Base-by-base conservation (phyloP, 2,797 vertebrate species). In the Sciurus carolinensis region DNA sequence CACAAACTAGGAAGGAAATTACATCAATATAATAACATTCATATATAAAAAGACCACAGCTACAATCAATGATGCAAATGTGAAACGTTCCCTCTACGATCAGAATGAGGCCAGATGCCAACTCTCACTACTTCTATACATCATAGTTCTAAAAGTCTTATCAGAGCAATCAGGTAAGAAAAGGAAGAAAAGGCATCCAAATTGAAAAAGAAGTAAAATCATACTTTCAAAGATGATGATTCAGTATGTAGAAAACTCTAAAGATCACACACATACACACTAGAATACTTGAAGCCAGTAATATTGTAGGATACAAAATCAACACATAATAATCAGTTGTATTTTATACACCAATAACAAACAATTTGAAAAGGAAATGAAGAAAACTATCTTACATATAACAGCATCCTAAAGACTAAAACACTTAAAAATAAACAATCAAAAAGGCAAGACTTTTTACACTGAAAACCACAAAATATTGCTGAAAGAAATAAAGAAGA, bases 151-250 rank as follows among this genome's bases (percentile, higher is more conserved):
- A 26, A 47, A 66, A 79, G 91, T 79, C 33, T 30, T 57, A 42
- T 7, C 82, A 86, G 50, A 86, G 42, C 36, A 57, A 77, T 28
- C 30, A 67, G 17, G 62, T 15, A 79, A 59, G 62, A 86, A 85
- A 85, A 28, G 17, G 73, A 85, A 67, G 7, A 10, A 76, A 67
- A 85, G 22, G 72, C 59, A 76, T 42, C 24, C 20, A 54, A 50
- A 92, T n/a, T 67, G 30, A 47, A 85, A 76, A 85, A 91, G 44
- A 75, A 39, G 28, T 67, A 77, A 92, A 76, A 92, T 47, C 69
- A n/a, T 24, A 62, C 54, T 62, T 44, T 54, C 11, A 9, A 67
- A 92, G 36, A 42, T 66, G 14, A n/a, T 67, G 33, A 84, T 42
- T 59, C 9, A 67, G 1, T 57, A 54, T 20, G 6, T 42, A 66